Percentiles rank a stretch among this genome's conserved stretches.
Evolutionary conservation across 2,888 invertebrate genomes (phyloP).

Genomic region (Nezara viridula): DNA sequence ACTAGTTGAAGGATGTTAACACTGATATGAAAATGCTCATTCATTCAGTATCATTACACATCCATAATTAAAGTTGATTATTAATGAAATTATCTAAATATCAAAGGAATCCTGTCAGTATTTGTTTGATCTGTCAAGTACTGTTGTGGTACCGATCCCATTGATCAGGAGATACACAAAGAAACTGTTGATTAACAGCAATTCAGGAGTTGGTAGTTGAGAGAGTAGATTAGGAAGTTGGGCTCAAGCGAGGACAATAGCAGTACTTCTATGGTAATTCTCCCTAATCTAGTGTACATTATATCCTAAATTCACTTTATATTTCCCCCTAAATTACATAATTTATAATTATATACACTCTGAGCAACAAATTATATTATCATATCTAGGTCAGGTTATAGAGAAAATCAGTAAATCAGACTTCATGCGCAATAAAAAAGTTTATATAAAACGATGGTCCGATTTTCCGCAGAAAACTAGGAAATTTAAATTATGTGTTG

Average conservation of each 20-base stretch:
- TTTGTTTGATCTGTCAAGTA: background rate
- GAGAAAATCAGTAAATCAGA: no score
- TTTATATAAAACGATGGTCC: no score
- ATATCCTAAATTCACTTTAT: background rate
- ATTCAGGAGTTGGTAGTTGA: conserved; percentile 6
- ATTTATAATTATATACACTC: background rate
- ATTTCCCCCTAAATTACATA: background rate
- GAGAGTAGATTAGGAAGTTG: background rate
- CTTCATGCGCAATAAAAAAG: no score
- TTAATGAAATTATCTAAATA: background rate
- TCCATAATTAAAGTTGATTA: no score
- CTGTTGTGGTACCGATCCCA: background rate
- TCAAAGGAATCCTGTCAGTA: background rate
- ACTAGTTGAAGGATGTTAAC: no score
- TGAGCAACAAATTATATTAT: background rate
- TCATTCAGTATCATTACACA: no score
- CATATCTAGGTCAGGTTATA: no score
- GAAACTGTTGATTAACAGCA: background rate
- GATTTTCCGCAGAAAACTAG: no score
- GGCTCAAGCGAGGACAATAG: background rate
- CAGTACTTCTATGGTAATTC: background rate
- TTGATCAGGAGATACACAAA: background rate
- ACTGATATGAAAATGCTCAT: no score
- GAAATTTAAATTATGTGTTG: no score
- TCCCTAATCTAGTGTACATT: background rate